Percentiles rank a stretch among this genome's conserved stretches.
These are phyloP conservation scores for Pissodes strobi DNA, from an alignment of 1,140 invertebrate species.

Conservation along the genomic window DNA sequence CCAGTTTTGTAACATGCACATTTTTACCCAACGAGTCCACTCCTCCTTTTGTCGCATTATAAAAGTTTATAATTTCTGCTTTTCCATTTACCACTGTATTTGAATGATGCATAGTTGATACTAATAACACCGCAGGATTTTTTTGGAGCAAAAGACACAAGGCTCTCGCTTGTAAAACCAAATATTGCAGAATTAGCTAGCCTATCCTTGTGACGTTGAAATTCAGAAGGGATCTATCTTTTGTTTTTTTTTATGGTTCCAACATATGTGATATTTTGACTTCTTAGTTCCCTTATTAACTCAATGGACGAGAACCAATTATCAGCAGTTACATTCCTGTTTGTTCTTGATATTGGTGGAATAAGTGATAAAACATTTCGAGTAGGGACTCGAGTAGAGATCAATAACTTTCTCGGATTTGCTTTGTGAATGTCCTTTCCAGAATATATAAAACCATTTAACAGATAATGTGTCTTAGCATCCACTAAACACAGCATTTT, in stretches of 20 bases:
- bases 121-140: background rate
- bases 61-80: background rate
- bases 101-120: too few species aligned
- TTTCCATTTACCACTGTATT: background rate
- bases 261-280: background rate
- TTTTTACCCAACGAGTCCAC: too few species aligned
- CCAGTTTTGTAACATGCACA: conserved; percentile 7
- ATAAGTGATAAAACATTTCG: background rate
- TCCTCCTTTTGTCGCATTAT: background rate
- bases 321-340: background rate
- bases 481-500: background rate
- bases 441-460: background rate
- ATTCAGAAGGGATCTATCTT: background rate
- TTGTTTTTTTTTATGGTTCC: background rate
- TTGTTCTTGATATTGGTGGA: background rate
- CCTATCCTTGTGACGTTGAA: background rate
- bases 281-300: too few species aligned
- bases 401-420: too few species aligned
- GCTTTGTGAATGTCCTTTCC: too few species aligned
- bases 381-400: too few species aligned
- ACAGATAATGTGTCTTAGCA: background rate
- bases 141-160: too few species aligned
- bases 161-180: background rate
- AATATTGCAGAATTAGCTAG: background rate
- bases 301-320: too few species aligned